Evolutionary conservation across 2,797 vertebrate species (phyloP).

Genomic region (Xyrichtys novacula): DNA sequence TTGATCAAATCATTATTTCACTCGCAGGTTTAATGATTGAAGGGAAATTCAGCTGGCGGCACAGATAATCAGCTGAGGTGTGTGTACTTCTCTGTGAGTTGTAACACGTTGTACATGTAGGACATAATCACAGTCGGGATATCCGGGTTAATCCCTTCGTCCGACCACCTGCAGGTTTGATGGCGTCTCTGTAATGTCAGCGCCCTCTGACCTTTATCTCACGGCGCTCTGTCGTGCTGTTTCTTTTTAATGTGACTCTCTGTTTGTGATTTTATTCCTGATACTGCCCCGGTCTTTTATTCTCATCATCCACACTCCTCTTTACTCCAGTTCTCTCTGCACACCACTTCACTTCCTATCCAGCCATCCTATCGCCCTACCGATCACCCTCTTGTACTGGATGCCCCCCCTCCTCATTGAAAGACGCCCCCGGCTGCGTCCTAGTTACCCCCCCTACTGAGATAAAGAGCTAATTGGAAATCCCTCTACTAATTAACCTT

Average conservation of each 20-base stretch:
- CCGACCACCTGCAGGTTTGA: slow-evolving; percentile 13
- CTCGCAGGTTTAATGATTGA: background rate
- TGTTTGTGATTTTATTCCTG: background rate
- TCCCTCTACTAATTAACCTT: slow-evolving; percentile 88
- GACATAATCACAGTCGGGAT: background rate
- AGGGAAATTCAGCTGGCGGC: background rate
- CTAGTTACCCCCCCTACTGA: slow-evolving; percentile 84
- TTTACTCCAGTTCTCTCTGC: slow-evolving; percentile 7
- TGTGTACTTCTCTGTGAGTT: background rate
- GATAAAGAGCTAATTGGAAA: slow-evolving; percentile 87
- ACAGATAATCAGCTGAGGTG: background rate
- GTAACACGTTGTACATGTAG: slow-evolving; percentile 5
- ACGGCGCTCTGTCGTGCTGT: slow-evolving; percentile 2
- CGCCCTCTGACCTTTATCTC: background rate
- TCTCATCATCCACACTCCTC: slow-evolving; percentile 1
- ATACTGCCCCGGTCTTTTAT: background rate
- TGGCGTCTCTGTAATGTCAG: slow-evolving; percentile 19
- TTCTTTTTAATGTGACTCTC: background rate
- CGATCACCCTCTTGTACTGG: slow-evolving; percentile 42
- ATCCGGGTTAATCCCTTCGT: slow-evolving; percentile 5
- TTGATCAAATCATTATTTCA: no score
- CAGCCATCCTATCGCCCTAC: slow-evolving; percentile 41
- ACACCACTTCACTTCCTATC: slow-evolving; percentile 5
- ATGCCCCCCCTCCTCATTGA: slow-evolving; percentile 22
- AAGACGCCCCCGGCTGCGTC: slow-evolving; percentile 77